phyloP scores from a whole-genome alignment of 1,140 invertebrate genomes.

The Drosophila sechellia region DNA sequence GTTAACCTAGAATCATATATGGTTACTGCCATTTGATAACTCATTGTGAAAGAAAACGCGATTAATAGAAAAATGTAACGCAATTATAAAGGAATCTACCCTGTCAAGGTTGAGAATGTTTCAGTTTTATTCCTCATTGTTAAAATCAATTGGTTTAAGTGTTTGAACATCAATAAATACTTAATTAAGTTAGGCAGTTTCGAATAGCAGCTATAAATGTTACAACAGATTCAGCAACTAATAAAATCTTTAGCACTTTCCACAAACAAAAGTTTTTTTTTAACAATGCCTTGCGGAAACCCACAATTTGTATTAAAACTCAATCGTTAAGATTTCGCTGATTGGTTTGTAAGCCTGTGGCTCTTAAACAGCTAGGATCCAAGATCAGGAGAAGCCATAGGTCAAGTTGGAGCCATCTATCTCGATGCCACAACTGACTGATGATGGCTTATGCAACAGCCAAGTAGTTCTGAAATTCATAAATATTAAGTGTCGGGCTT shows the following conservation, averaged over 20 bases:
- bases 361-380: conserved; percentile 25
- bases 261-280: too few relatives aligned
- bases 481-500: conserved; percentile 30
- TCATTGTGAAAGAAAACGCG: background rate
- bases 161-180: background rate
- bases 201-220: too few relatives aligned
- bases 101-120: too few relatives aligned
- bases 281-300: background rate
- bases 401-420: conserved; percentile 22
- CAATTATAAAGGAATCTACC: background rate
- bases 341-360: background rate
- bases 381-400: conserved; percentile 21
- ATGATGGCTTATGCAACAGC: conserved; percentile 32
- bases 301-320: conserved; percentile 5
- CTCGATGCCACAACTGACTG: conserved; percentile 14
- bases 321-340: conserved; percentile 3
- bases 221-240: background rate
- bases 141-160: too few relatives aligned
- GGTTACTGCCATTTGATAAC: background rate
- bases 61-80: background rate
- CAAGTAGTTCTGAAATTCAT: conserved; percentile 50
- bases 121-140: too few relatives aligned
- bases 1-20: conserved; percentile 2
- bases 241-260: background rate
- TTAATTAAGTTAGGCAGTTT: too few relatives aligned